These are phyloP conservation scores for Epinephelus coioides DNA, from an alignment of 2,797 vertebrate genomes.

Conservation along the genomic window DNA sequence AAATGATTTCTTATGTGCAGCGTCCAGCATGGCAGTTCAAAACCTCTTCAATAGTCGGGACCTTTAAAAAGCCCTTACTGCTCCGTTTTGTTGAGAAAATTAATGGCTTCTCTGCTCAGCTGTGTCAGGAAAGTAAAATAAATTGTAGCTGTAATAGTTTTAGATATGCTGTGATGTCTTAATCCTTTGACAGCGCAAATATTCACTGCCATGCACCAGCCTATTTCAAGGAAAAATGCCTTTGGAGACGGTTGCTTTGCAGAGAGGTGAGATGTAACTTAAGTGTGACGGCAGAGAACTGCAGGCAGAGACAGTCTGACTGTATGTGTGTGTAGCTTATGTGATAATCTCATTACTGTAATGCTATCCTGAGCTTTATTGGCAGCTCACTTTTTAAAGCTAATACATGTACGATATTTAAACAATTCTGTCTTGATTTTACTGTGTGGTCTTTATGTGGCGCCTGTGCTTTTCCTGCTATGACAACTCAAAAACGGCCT, in stretches of 20 bases:
- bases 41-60: constrained; percentile 20
- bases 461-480: background rate
- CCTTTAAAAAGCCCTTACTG: constrained; percentile 42
- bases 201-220: constrained; percentile 31
- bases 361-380: constrained; percentile 26
- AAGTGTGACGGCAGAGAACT: constrained; percentile 9
- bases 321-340: constrained; percentile 8
- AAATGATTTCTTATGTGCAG: constrained; percentile 30
- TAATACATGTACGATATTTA: background rate
- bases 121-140: constrained; percentile 56
- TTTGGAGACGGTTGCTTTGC: constrained; percentile 36
- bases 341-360: constrained; percentile 43
- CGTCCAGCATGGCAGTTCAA: constrained; percentile 15
- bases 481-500: background rate
- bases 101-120: constrained; percentile 49
- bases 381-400: background rate
- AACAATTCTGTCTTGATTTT: background rate
- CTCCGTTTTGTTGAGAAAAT: constrained; percentile 47
- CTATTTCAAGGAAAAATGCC: constrained; percentile 43
- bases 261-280: constrained; percentile 39
- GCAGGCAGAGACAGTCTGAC: background rate
- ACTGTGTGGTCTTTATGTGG: background rate
- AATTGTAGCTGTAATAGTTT: constrained; percentile 57
- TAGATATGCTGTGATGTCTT: constrained; percentile 52
- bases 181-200: constrained; percentile 59